phyloP scores from a whole-genome alignment of 2,797 vertebrate genomes.

The Phataginus tricuspis region DNA sequence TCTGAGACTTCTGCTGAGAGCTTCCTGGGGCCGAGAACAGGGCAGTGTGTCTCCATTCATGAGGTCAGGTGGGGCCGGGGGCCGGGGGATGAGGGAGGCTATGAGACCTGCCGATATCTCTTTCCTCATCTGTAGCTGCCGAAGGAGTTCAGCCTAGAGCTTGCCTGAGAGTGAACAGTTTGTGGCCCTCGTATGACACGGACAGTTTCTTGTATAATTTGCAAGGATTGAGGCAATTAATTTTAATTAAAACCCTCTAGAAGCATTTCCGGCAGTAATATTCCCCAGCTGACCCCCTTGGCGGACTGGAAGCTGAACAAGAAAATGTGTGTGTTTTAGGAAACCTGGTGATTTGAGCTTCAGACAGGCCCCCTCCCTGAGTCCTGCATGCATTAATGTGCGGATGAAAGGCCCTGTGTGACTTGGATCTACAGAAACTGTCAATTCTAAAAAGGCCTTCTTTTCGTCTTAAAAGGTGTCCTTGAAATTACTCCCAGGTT shows the following conservation, averaged over 20 bases:
- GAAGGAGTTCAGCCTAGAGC: neutral
- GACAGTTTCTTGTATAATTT: neutral
- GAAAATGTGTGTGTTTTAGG: constrained; percentile 42
- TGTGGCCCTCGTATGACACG: neutral
- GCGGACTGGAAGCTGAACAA: neutral
- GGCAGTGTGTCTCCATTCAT: neutral
- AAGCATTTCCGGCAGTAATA: constrained; percentile 49
- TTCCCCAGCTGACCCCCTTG: constrained; percentile 40
- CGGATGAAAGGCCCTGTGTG: neutral
- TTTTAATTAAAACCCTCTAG: constrained; percentile 58
- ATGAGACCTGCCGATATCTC: neutral
- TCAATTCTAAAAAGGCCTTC: constrained; percentile 11
- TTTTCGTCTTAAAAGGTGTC: constrained; percentile 64
- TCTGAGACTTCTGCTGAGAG: neutral
- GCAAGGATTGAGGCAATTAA: constrained; percentile 37
- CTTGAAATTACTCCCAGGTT: constrained; percentile 64
- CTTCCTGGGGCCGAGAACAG: neutral
- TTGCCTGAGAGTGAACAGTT: neutral
- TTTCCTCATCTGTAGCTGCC: neutral
- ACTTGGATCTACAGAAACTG: constrained; percentile 36
- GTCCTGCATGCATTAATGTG: neutral
- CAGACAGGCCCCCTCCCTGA: neutral
- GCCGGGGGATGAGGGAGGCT: neutral
- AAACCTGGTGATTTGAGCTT: neutral
- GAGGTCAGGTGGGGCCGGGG: neutral